These are phyloP conservation scores for Brachypterus glaber DNA, from an alignment of 2,888 invertebrate genomes.

Conservation along the genomic window DNA sequence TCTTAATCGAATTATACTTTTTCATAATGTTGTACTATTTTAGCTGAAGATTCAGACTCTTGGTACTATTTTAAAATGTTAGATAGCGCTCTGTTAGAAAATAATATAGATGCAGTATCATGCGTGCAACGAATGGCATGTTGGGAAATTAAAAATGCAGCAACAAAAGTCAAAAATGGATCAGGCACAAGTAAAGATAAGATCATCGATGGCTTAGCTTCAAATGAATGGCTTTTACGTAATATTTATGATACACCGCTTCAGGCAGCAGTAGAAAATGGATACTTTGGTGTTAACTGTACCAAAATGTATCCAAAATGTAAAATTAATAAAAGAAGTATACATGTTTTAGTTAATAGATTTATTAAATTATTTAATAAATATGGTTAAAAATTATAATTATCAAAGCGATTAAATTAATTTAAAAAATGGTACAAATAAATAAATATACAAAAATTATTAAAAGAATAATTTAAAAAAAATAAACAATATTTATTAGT, in stretches of 20 bases:
- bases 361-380: too few species aligned
- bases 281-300: conserved; percentile 30
- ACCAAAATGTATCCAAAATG: conserved; percentile 21
- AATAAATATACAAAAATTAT: too few species aligned
- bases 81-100: conserved; percentile 46
- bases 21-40: too few species aligned
- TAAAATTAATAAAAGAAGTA: conserved; percentile 17
- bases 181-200: conserved; percentile 40
- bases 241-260: conserved; percentile 46
- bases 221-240: conserved; percentile 38
- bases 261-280: conserved; percentile 44
- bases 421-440: too few species aligned
- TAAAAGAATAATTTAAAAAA: too few species aligned
- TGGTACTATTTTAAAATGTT: conserved; percentile 38
- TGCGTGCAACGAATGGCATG: conserved; percentile 55
- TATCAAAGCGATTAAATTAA: too few species aligned
- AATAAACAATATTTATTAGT: too few species aligned
- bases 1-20: too few species aligned
- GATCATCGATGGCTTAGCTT: conserved; percentile 43
- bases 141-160: conserved; percentile 40
- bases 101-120: conserved; percentile 51
- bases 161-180: conserved; percentile 35
- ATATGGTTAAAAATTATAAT: too few species aligned
- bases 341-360: conserved; percentile 14
- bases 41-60: conserved; percentile 16